Percentiles rank a stretch among this genome's conserved stretches.
Evolutionary conservation across 2,797 vertebrate genomes (phyloP).

Genomic region (Halcyon badia): DNA sequence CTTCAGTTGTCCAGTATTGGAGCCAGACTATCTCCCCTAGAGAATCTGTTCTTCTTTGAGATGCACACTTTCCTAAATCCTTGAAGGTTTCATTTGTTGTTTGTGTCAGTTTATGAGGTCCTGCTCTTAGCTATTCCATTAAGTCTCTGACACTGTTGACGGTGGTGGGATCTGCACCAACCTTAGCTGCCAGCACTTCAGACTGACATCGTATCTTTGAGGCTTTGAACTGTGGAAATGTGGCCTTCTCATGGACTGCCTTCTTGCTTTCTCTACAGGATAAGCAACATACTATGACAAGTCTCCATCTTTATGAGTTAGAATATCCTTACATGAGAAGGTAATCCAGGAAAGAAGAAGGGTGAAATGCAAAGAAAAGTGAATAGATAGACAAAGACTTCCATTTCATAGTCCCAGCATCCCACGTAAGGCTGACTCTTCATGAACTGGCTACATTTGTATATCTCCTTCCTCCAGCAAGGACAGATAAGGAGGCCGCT

Average conservation of each 20-base stretch:
- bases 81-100: not conserved
- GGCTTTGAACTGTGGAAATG: not conserved
- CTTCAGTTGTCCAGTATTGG: not conserved
- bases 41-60: not conserved
- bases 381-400: not conserved
- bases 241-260: not conserved
- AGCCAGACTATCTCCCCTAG: not conserved
- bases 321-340: not conserved
- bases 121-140: not conserved
- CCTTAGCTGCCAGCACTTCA: not conserved
- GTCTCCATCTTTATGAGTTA: not conserved
- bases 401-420: not conserved
- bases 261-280: not conserved
- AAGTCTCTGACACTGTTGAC: not conserved
- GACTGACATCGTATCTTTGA: not conserved
- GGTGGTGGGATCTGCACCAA: not conserved
- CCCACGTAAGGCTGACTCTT: not conserved
- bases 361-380: not conserved
- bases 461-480: not conserved
- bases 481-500: not conserved
- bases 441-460: not conserved
- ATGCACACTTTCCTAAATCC: not conserved
- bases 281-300: not conserved
- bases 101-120: not conserved
- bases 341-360: not conserved